Conservation (phyloP, 30 jellyfish, hydroid and myxozoan species). For the Turritopsis dohrnii region DNA sequence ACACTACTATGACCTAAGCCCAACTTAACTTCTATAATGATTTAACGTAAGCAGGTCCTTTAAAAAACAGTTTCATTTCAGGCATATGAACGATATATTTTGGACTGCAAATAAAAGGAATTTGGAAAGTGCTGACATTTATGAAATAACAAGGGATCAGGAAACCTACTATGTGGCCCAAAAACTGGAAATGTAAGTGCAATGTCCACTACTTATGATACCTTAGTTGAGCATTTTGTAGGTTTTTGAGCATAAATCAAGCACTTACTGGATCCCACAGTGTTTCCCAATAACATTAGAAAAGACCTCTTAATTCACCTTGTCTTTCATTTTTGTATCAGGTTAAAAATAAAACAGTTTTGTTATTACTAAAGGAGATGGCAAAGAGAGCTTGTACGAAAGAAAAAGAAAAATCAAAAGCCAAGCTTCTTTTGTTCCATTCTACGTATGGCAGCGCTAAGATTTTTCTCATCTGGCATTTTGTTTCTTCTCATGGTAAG, state of each 20-base stretch:
- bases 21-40: too few species aligned
- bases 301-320: neutral
- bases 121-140: slow-evolving; percentile 28
- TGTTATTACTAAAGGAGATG: slow-evolving; percentile 11
- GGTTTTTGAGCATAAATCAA: too few species aligned
- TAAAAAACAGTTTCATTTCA: neutral
- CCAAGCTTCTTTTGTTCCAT: slow-evolving; percentile 13
- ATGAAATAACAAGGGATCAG: slow-evolving; percentile 10
- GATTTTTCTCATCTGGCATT: neutral
- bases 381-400: slow-evolving; percentile 1
- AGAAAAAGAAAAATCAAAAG: slow-evolving; percentile 12
- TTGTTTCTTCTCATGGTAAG: neutral
- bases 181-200: slow-evolving; percentile 29
- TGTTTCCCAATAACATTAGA: too few species aligned
- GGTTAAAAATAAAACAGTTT: neutral
- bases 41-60: too few species aligned
- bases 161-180: slow-evolving; percentile 13
- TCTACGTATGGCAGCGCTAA: neutral
- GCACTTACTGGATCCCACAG: too few species aligned
- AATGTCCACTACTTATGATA: neutral
- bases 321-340: too few species aligned
- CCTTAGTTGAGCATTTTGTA: too few species aligned
- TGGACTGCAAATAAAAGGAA: slow-evolving; percentile 19
- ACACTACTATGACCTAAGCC: too few species aligned
- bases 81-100: slow-evolving; percentile 37